A percentile compares a stretch with the other conserved stretches of the same genome.
These are phyloP conservation scores for Orchesella flavescens DNA, from an alignment of 2,888 invertebrate species.

Conservation along the genomic window DNA sequence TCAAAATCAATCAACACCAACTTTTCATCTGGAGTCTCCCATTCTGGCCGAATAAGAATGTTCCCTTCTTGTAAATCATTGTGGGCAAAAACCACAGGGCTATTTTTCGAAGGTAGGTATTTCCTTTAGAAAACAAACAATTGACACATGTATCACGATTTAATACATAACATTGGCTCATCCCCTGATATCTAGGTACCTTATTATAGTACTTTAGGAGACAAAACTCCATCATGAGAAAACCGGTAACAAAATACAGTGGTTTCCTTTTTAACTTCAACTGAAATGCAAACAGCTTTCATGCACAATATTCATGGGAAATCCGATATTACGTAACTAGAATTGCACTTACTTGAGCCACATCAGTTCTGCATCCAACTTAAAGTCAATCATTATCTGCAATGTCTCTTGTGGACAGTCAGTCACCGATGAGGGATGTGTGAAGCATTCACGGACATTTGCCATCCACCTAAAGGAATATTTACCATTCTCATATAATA, in stretches of 20 bases:
- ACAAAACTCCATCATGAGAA: slow-evolving; percentile 56
- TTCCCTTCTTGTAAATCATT: slow-evolving; percentile 95
- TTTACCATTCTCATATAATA: background rate
- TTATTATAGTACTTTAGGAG: slow-evolving; percentile 30
- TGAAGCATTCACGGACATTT: slow-evolving; percentile 71
- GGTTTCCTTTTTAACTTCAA: slow-evolving; percentile 56
- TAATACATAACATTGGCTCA: background rate
- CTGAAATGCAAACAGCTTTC: slow-evolving; percentile 57
- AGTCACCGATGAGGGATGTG: slow-evolving; percentile 74
- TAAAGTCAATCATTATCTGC: slow-evolving; percentile 75
- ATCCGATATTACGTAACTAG: background rate
- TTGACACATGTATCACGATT: slow-evolving; percentile 35
- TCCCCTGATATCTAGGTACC: slow-evolving; percentile 57
- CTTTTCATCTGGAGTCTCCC: slow-evolving; percentile 73
- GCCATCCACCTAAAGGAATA: slow-evolving; percentile 72
- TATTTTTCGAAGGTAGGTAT: slow-evolving; percentile 76
- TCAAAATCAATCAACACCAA: slow-evolving; percentile 92
- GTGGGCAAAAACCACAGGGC: slow-evolving; percentile 93
- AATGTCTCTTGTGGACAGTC: slow-evolving; percentile 75
- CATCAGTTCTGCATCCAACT: slow-evolving; percentile 81
- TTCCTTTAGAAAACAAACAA: slow-evolving; percentile 74
- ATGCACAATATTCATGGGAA: slow-evolving; percentile 33
- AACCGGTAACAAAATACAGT: slow-evolving; percentile 50
- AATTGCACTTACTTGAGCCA: slow-evolving; percentile 80
- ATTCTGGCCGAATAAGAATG: slow-evolving; percentile 78